Evolutionary conservation across 2,113 vertebrate species (phyloP).

Genomic region (Catharus fuscescens): DNA sequence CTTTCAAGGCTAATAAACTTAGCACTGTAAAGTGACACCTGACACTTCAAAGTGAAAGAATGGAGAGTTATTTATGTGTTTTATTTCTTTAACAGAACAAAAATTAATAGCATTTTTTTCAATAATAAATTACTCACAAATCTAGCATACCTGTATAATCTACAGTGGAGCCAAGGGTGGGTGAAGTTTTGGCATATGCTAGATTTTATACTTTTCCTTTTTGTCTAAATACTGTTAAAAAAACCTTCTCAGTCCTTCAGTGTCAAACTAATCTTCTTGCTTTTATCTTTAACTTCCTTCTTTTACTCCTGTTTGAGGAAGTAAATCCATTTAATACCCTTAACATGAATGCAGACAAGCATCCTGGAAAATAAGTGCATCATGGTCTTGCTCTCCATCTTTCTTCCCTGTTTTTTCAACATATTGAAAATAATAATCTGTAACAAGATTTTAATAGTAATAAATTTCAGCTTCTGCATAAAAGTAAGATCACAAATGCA

Average conservation of each 20-base stretch:
- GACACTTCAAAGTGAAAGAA: constrained; percentile 44
- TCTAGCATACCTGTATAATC: not conserved
- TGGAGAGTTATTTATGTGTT: constrained; percentile 1
- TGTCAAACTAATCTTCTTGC: constrained; percentile 18
- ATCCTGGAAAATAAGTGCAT: constrained; percentile 32
- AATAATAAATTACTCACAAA: constrained; percentile 16
- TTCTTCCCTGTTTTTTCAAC: constrained; percentile 44
- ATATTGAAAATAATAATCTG: constrained; percentile 54
- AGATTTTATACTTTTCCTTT: constrained; percentile 2
- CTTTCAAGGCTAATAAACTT: constrained; percentile 19
- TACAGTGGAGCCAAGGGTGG: not conserved
- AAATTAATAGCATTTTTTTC: constrained; percentile 5
- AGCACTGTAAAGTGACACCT: constrained; percentile 1
- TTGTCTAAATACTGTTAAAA: constrained; percentile 1
- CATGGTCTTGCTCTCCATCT: constrained; percentile 6
- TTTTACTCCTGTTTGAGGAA: constrained; percentile 37
- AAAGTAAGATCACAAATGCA: not conserved
- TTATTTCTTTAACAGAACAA: not conserved
- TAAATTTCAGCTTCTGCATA: constrained; percentile 20
- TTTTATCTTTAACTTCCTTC: constrained; percentile 57
- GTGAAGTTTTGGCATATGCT: not conserved
- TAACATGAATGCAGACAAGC: not conserved
- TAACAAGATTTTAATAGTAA: constrained; percentile 60
- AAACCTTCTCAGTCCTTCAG: not conserved
- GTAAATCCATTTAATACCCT: constrained; percentile 54